These are phyloP conservation scores for Charanyca ferruginea DNA, from an alignment of 2,888 invertebrate species.

Conservation along the genomic window DNA sequence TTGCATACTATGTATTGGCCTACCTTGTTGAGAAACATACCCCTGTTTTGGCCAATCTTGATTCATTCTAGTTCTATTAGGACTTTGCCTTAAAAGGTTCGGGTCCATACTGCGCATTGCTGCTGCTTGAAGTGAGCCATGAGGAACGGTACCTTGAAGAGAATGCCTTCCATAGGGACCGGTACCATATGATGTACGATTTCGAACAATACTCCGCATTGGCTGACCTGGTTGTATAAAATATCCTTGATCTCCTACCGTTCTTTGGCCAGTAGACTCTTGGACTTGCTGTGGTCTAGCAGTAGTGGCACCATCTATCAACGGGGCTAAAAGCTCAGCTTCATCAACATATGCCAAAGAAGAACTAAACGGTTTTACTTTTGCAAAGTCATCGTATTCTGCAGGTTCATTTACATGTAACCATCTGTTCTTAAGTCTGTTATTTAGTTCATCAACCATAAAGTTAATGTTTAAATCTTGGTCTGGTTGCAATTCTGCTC, in stretches of 20 bases:
- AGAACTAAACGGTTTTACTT: conserved; percentile 61
- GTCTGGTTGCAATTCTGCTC: conserved; percentile 57
- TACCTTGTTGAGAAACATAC: conserved; percentile 1
- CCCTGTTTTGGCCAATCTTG: conserved; percentile 1
- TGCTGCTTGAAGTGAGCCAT: not conserved
- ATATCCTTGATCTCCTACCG: conserved; percentile 5
- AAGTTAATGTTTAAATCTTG: conserved; percentile 69
- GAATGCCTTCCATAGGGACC: conserved; percentile 13
- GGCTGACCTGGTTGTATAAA: conserved; percentile 25
- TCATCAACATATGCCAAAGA: conserved; percentile 57
- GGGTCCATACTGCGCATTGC: conserved; percentile 1
- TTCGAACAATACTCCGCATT: conserved; percentile 5
- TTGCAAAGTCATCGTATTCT: conserved; percentile 64
- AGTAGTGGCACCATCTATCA: conserved; percentile 33
- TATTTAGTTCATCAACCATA: conserved; percentile 71
- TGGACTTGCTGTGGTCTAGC: conserved; percentile 3
- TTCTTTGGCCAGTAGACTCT: not conserved
- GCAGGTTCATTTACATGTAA: conserved; percentile 27
- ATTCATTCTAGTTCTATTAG: conserved; percentile 1
- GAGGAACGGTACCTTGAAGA: not conserved
- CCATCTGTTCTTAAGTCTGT: conserved; percentile 67
- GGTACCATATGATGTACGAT: not conserved
- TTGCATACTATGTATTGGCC: not conserved
- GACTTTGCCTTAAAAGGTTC: conserved; percentile 9
- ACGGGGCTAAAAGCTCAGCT: conserved; percentile 38